Evolutionary conservation across 1,140 invertebrate genomes (phyloP).

Genomic region (Bombyx mandarina): DNA sequence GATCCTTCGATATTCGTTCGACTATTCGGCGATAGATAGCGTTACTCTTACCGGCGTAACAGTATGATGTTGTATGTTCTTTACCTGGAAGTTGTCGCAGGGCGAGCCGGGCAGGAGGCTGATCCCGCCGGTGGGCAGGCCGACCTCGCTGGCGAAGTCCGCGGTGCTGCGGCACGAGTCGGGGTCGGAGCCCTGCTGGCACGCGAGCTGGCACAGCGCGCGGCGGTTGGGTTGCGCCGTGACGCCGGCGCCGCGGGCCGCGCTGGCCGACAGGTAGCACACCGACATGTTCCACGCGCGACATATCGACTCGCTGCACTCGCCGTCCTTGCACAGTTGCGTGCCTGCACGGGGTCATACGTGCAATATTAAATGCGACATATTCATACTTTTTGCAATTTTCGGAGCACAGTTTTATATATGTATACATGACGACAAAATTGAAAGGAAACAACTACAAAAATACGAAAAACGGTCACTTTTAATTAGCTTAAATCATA

Average conservation of each 20-base stretch:
- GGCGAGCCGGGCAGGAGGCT: conserved; percentile 94
- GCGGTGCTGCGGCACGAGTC: conserved; percentile 89
- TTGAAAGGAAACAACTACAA: too few relatives aligned
- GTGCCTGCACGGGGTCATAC: conserved; percentile 54
- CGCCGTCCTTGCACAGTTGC: conserved; percentile 92
- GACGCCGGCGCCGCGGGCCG: conserved; percentile 71
- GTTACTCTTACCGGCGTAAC: too few relatives aligned
- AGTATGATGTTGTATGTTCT: too few relatives aligned
- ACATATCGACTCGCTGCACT: conserved; percentile 96
- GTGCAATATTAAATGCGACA: too few relatives aligned
- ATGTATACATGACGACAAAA: too few relatives aligned
- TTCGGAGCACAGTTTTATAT: too few relatives aligned
- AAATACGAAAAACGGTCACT: too few relatives aligned
- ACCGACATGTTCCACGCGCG: conserved; percentile 94
- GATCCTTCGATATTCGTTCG: too few relatives aligned
- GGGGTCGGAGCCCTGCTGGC: conserved; percentile 86
- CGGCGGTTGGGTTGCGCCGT: conserved; percentile 76
- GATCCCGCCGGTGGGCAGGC: conserved; percentile 87
- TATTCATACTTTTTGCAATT: too few relatives aligned
- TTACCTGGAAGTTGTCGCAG: conserved; percentile 97
- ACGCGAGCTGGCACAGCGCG: conserved; percentile 95
- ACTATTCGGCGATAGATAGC: too few relatives aligned
- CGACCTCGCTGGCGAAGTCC: conserved; percentile 82
- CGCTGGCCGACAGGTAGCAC: conserved; percentile 95
- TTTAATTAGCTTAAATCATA: too few relatives aligned